Conservation (phyloP, 2,888 invertebrate species). For the Sinohyriopsis cumingii region DNA sequence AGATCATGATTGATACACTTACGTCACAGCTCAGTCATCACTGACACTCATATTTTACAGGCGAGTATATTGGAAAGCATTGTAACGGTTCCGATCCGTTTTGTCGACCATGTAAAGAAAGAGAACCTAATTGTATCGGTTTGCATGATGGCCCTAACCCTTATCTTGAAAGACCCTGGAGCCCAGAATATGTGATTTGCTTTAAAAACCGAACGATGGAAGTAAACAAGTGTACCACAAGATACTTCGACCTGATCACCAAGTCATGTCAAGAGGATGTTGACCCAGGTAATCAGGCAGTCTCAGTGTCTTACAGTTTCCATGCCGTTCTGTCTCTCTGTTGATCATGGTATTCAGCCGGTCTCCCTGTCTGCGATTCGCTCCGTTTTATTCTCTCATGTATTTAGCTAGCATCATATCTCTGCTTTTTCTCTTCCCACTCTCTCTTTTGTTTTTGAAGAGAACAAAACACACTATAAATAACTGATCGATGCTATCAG, state of each 20-base stretch:
- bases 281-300: constrained; percentile 3
- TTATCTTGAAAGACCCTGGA: constrained; percentile 35
- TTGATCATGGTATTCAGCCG: too few species aligned
- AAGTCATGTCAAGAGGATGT: constrained; percentile 29
- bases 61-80: constrained; percentile 42
- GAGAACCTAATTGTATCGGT: constrained; percentile 40
- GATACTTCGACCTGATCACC: constrained; percentile 42
- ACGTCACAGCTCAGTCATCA: neutral
- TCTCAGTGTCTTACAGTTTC: too few species aligned
- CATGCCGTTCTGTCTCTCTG: too few species aligned
- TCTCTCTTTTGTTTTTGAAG: too few species aligned
- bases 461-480: too few species aligned
- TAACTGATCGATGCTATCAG: too few species aligned
- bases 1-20: too few species aligned
- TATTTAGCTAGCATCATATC: too few species aligned
- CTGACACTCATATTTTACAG: constrained; percentile 15
- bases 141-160: constrained; percentile 29
- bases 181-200: constrained; percentile 36
- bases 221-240: constrained; percentile 31
- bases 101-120: constrained; percentile 35
- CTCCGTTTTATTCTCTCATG: too few species aligned
- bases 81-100: constrained; percentile 21
- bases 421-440: too few species aligned
- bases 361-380: too few species aligned
- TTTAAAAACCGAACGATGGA: constrained; percentile 37